Base-by-base conservation (phyloP, 2,888 invertebrate species). In the Cheilosia urbana region DNA sequence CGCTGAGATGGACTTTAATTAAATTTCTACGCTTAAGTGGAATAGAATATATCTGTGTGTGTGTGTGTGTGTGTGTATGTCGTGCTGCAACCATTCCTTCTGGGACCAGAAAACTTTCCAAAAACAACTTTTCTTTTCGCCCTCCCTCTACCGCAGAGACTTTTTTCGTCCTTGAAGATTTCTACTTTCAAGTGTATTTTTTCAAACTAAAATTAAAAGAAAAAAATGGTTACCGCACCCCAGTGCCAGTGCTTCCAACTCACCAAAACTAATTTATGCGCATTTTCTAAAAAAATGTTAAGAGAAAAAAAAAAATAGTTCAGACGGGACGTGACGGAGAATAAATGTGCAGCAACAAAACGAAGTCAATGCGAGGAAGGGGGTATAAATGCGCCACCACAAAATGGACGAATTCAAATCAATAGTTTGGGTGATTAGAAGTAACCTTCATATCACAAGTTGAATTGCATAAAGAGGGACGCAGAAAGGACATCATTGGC, bases 381-480 rank as follows among this genome's bases (percentile, higher is more conserved):
- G 24, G 27, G 62, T 17, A 17, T 30, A 21, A 47, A 49, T 66
- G 73, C 53, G 42, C 24, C 21, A 11, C 21, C 49, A 2, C 34
- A 27, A 53, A 65, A 75, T 42, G 47, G 51, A 51, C 30, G 65
- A 65, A 84, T 73, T 78, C 27, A 84, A 80, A 75, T 84, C 73
- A 83, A 78, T 73, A 68, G 78, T 78, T 47, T 75, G 45, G 80
- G 68, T 51, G 84, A 84, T 80, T 80, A 80, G 84, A 71, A 80
- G 73, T 58, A 51, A 63, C 80, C 80, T 75, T 69, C 66, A 45
- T 15, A 66, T 57, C 27, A 30, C 49, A 73, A 78, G 57, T 77
- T 37, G 62, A 55, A 71, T 51, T 57, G 42, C 45, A 17, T 53
- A 11, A 45, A 15, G 40, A 66, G 11, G 2, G 19, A 7, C 24